Conservation (phyloP, 1,140 invertebrate species). For the Portunus trituberculatus region DNA sequence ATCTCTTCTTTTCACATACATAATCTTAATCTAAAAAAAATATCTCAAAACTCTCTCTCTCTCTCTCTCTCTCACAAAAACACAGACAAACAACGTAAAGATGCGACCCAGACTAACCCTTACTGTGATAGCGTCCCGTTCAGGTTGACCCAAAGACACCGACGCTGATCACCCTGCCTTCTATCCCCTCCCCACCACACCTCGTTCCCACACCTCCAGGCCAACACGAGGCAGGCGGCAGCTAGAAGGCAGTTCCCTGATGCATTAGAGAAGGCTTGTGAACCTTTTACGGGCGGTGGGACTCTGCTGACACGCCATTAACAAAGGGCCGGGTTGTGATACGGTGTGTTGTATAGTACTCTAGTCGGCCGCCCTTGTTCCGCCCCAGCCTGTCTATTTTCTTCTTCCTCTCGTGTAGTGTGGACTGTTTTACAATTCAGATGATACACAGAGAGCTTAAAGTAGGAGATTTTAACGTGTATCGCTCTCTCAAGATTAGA, state of each 20-base stretch:
- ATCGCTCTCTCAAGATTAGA: neutral
- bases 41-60: too few relatives aligned
- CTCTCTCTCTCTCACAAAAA: too few relatives aligned
- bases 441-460: neutral
- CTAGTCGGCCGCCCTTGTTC: neutral
- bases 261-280: neutral
- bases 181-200: neutral
- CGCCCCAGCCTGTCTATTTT: neutral
- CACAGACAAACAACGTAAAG: too few relatives aligned
- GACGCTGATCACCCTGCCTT: neutral
- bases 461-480: neutral
- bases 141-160: neutral
- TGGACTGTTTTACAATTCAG: neutral
- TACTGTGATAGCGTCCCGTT: neutral
- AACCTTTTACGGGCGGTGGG: neutral
- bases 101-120: neutral
- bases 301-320: constrained; percentile 9
- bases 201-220: neutral
- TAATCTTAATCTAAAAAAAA: too few relatives aligned
- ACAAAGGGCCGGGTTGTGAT: neutral
- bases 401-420: neutral
- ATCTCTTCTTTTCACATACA: too few relatives aligned
- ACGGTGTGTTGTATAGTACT: neutral
- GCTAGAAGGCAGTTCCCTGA: neutral
- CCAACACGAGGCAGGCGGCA: neutral